phyloP scores from a whole-genome alignment of 2,113 vertebrate species.

The Phaetusa simplex region DNA sequence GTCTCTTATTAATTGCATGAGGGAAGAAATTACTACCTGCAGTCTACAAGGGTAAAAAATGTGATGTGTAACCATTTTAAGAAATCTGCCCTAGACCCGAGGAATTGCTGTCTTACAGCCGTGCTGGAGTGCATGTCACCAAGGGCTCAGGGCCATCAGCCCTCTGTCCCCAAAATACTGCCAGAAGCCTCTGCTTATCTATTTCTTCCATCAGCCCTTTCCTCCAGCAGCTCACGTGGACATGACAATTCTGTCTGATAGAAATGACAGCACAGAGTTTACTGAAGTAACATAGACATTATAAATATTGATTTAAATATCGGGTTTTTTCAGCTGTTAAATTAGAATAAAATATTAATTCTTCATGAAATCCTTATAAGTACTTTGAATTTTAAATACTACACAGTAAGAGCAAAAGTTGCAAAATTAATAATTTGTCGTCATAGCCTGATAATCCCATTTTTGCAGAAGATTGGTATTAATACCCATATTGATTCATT shows the following conservation, averaged over 20 bases:
- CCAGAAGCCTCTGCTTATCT: not conserved
- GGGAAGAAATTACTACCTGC: not conserved
- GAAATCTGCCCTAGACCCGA: not conserved
- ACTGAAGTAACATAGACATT: not conserved
- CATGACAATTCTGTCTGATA: not conserved
- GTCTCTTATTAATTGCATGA: not conserved
- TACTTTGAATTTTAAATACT: not conserved
- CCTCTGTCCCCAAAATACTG: not conserved
- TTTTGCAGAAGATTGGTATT: not conserved
- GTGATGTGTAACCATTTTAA: not conserved
- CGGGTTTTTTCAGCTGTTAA: not conserved
- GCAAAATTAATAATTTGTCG: not conserved
- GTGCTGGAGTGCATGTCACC: fast-evolving
- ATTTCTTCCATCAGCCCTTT: not conserved
- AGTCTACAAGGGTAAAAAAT: not conserved
- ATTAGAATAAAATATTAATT: not conserved
- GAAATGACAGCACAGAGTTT: not conserved
- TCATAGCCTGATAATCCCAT: not conserved
- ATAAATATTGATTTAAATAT: not conserved
- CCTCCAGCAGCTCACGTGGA: not conserved
- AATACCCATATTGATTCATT: not conserved
- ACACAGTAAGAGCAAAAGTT: not conserved
- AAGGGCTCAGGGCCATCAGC: not conserved
- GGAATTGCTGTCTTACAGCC: not conserved
- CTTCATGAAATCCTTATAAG: not conserved